Base-by-base conservation (phyloP, 2,888 invertebrate genomes). In the Tetranychus piercei region DNA sequence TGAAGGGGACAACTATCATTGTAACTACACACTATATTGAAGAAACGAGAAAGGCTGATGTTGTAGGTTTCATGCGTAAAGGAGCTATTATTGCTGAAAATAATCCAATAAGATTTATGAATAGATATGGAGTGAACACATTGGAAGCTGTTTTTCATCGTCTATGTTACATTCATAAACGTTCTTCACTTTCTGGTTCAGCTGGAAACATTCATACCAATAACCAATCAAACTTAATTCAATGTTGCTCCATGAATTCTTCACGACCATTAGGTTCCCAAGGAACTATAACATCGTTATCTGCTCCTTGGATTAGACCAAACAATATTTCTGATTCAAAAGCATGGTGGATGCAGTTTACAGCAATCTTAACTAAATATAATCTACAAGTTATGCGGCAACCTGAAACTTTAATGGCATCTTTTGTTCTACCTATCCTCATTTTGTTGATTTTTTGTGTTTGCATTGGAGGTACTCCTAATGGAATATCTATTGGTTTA, bases 11-110 rank as follows among this genome's bases (percentile, higher is more conserved):
- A 9, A 73, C 73, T 4, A 44, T 73, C 15, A 67, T 73, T 18
- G 65, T 73, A 7, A 73, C 73, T 23, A 73, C 73, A 18, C 73
- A 73, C 43, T 73, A 73, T 45, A 73, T 73, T 22, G 73, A 73
- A 44, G 73, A 73, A n/a, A 43, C 73, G 5, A 11, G 44, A 1
- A 22, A 22, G 18, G 66, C 73, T 67, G 67, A 73, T 69, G 43
- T 73, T 11, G 69, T 73, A 3, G 73, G 73, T 34, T 73, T 73
- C 34, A 67, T 73, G 69, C 66, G 73, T 5, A 22, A 44, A 69
- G 73, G 73, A 6, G 20, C 34, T 9, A 20, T 73, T 8, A 22
- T 73, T 9, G 34, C 67, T n/a, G 73, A 73, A n/a, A 15, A 65
- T n/a, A 20, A 15, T 44, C 73, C 73, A 34, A 20, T 11, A n/a